Base-by-base conservation (phyloP, 2,888 invertebrate species). In the Rhingia rostrata region DNA sequence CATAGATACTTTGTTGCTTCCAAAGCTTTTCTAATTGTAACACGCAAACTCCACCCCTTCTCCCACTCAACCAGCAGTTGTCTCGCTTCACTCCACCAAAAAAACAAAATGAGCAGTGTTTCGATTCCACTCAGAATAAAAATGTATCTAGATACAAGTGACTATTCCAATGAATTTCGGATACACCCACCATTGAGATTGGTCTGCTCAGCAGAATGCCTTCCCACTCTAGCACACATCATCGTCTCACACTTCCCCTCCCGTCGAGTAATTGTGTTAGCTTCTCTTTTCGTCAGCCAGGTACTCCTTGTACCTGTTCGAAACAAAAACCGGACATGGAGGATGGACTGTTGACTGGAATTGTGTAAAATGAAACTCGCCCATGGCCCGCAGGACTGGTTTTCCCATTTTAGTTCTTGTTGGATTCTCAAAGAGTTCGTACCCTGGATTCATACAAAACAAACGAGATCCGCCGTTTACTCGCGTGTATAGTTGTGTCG, bases 321-420 rank as follows among this genome's bases (percentile, higher is more conserved):
- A 4, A 30, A 49, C 6, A 47, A 51, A 67, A 73, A 81, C 86
- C 86, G 74, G 81, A 72, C 66, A 51, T 66, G 72, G 78, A 75
- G 79, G 74, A 79, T 64, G 84, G 84, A 63, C 86, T 53, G 81
- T 51, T 87, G 88, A 89, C 89, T 90, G 89, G 89, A 90, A 89
- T 70, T 78, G 82, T 83, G 83, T 70, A 86, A 78, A 81, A 82
- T 61, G 84, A 66, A 78, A 80, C 86, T 83, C 69, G 86, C 81
- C 83, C 73, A 83, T 88, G 88, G 88, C 87, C 88, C 86, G 86
- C 89, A 90, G 90, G 90, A 90, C 91, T 89, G 91, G 91, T 90
- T 90, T 90, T 89, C 88, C 89, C 88, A 88, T 89, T 90, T 90
- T 90, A 91, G 91, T 91, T 91, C 90, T 91, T 90, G 89, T 89